Conservation (phyloP, 2,113 vertebrate species). For the Saiga tatarica region DNA sequence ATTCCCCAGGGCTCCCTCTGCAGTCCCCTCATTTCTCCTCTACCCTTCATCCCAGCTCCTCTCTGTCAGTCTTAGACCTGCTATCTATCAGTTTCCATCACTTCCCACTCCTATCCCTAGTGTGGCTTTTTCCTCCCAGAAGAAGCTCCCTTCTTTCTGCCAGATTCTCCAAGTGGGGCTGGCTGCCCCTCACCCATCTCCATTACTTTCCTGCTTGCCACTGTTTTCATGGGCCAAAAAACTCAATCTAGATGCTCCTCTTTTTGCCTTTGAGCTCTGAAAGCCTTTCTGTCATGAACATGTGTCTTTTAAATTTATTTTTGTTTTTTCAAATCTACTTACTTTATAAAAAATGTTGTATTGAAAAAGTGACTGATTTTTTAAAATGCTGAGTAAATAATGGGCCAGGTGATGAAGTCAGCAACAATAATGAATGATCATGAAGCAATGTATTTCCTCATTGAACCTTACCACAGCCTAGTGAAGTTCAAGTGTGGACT, state of each 20-base stretch:
- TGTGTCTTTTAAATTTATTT: not conserved
- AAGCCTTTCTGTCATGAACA: not conserved
- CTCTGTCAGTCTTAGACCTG: not conserved
- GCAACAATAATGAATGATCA: no score
- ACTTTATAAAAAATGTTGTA: not conserved
- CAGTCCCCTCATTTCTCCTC: not conserved
- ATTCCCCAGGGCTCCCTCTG: not conserved
- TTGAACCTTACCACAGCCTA: not conserved
- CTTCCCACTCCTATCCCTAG: not conserved
- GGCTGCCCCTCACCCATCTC: rapidly evolving
- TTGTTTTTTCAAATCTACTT: not conserved
- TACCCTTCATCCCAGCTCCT: no score
- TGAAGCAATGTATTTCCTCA: not conserved
- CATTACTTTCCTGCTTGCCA: not conserved
- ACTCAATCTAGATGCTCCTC: not conserved
- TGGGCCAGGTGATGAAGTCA: not conserved
- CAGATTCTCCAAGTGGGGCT: no score
- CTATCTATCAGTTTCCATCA: not conserved
- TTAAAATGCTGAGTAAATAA: not conserved
- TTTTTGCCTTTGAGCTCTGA: not conserved
- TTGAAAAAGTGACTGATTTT: not conserved
- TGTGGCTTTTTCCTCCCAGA: not conserved
- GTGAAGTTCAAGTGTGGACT: not conserved
- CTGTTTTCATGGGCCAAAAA: no score
- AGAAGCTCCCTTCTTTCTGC: not conserved